These are phyloP conservation scores for Nothobranchius kuhntae DNA, from an alignment of 2,113 vertebrate genomes.

Conservation along the genomic window DNA sequence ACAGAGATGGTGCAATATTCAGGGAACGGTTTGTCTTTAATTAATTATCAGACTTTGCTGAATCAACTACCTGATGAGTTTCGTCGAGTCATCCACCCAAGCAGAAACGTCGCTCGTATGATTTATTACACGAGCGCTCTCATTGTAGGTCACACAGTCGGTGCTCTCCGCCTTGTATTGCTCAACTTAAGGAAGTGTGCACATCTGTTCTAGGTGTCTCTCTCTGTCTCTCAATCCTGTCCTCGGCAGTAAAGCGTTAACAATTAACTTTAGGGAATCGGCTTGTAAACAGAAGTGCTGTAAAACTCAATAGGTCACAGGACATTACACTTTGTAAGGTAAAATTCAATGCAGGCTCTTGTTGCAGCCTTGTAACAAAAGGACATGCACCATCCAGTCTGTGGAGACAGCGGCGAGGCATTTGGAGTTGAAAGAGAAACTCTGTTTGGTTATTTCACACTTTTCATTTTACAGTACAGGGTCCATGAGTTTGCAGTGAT, in stretches of 20 bases:
- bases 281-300: slow-evolving; percentile 71
- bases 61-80: slow-evolving; percentile 10
- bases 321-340: slow-evolving; percentile 67
- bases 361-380: slow-evolving; percentile 41
- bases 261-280: slow-evolving; percentile 69
- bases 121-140: slow-evolving; percentile 27
- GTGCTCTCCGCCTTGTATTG: slow-evolving; percentile 32
- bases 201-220: slow-evolving; percentile 22
- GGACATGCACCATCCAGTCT: slow-evolving; percentile 53
- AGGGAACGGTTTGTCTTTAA: background rate
- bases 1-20: background rate
- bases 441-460: slow-evolving; percentile 62
- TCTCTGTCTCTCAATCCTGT: slow-evolving; percentile 17
- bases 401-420: slow-evolving; percentile 19
- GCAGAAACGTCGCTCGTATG: slow-evolving; percentile 3
- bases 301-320: slow-evolving; percentile 69
- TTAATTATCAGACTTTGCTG: slow-evolving; percentile 7
- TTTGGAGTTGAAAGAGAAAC: slow-evolving; percentile 35
- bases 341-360: slow-evolving; percentile 42
- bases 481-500: slow-evolving; percentile 20
- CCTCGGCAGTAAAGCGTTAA: slow-evolving; percentile 61
- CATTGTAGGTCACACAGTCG: slow-evolving; percentile 42
- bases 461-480: slow-evolving; percentile 59
- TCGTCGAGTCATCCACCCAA: slow-evolving; percentile 17
- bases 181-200: slow-evolving; percentile 43